Base-by-base conservation (phyloP, 2,888 invertebrate species). In the Amblyjoppa fuscipennis region DNA sequence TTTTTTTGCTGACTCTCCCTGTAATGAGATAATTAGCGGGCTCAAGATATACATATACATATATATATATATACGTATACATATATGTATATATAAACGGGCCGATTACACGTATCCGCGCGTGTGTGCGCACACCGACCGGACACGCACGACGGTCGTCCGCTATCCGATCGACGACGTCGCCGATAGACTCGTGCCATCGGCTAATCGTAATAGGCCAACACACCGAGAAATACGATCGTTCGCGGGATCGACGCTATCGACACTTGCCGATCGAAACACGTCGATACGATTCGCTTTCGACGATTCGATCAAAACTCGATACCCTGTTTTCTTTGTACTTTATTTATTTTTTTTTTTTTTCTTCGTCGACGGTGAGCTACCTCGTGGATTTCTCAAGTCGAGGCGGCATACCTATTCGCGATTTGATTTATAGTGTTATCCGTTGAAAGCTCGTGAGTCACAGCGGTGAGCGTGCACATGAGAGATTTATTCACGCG, bases 11-110 rank as follows among this genome's bases (percentile, higher is more conserved):
- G 34, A 73, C 78, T 75, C 64, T 70, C 11, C 66, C 76, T 74
- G 84, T 90, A 90, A 91, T 88, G 89, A 89, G 91, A 88, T 90
- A 89, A 90, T 88, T 84, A 88, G 77, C 85, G 59, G 64, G 49
- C 38, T 56, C 49, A 78, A 68, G 71, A 71, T 53, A 68, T 51
- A 68, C 25, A 74, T 61, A 31, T 59, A n/a, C 69, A 45, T 11
- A 16, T 11, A 13, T 45, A 11, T 45, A 45, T 45, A 4, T 38
- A 45, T 49, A 73, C 73, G 74, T 9, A 2, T 41, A 0, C 11
- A 11, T 41, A 2, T 41, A 3, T 16, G 34, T 34, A 34, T 34
- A 4, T 45, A 73, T 45, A 73, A 34, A 34, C 3, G 13, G 13
- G 25, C 9, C 31, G 20, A 25, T 16, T 77, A 45, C 51, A 69